Percentiles rank a stretch among this genome's conserved stretches.
phyloP scores from a whole-genome alignment of 2,888 invertebrate species.

The Volucella zonaria region DNA sequence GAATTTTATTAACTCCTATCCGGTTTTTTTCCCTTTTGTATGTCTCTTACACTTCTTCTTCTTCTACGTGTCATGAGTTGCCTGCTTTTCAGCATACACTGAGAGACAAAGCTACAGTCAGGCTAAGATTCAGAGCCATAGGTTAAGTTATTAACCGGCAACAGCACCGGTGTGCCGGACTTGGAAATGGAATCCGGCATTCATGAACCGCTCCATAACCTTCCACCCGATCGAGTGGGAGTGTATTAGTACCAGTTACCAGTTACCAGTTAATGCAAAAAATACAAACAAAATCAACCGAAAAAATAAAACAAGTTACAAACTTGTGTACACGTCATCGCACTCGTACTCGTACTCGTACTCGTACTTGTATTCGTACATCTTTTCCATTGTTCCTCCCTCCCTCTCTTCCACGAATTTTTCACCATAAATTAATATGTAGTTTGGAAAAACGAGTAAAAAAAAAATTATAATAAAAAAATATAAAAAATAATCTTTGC shows the following conservation, averaged over 20 bases:
- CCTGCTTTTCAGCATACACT: slow-evolving; percentile 19
- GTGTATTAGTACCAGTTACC: slow-evolving; percentile 52
- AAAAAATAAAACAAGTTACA: slow-evolving; percentile 32
- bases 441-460: too few species aligned
- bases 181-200: slow-evolving; percentile 11
- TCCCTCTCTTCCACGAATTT: background rate
- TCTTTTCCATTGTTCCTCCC: background rate
- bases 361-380: background rate
- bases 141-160: slow-evolving; percentile 38
- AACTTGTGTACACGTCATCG: slow-evolving; percentile 50
- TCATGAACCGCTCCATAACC: slow-evolving; percentile 49
- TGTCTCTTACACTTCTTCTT: slow-evolving; percentile 22
- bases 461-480: too few species aligned
- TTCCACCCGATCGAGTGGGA: slow-evolving; percentile 36
- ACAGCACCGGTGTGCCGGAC: slow-evolving; percentile 4
- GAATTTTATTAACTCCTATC: slow-evolving; percentile 64
- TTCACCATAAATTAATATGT: too few species aligned
- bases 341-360: too few species aligned
- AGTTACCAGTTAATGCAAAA: slow-evolving; percentile 9
- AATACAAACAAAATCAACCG: slow-evolving; percentile 7
- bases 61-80: slow-evolving; percentile 12
- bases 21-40: slow-evolving; percentile 57
- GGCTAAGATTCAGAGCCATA: too few species aligned
- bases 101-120: background rate
- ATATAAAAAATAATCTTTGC: slow-evolving; percentile 3